Conservation (phyloP, 2,113 vertebrate genomes). For the Phoxinus phoxinus region DNA sequence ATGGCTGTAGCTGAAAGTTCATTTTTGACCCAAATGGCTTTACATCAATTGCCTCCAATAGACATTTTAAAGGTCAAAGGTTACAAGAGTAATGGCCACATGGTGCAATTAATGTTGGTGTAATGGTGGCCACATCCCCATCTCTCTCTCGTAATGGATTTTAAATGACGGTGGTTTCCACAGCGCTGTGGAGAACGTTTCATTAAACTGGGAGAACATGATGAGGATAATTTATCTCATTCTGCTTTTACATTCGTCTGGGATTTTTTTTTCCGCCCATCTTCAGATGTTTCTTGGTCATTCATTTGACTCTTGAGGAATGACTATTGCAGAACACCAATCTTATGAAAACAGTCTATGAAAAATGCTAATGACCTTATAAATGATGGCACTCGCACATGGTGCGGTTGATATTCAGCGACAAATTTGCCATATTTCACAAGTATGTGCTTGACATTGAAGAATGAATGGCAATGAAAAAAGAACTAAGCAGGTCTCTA, state of each 20-base stretch:
- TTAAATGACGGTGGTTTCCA: constrained; percentile 70
- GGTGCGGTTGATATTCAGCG: neutral
- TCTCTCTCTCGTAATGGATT: constrained; percentile 69
- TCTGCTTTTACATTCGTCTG: constrained; percentile 29
- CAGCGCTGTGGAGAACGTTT: constrained; percentile 66
- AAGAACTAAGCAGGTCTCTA: constrained; percentile 2
- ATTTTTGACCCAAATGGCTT: constrained; percentile 52
- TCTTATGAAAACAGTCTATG: constrained; percentile 35
- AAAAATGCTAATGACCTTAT: constrained; percentile 24
- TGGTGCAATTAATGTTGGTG: constrained; percentile 68
- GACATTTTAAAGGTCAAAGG: constrained; percentile 68
- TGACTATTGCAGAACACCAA: constrained; percentile 11
- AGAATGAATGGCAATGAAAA: neutral
- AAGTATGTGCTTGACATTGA: constrained; percentile 19
- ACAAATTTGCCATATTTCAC: neutral
- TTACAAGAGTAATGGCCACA: constrained; percentile 64
- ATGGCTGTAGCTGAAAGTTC: constrained; percentile 40
- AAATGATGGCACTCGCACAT: constrained; percentile 3
- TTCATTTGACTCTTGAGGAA: constrained; percentile 31
- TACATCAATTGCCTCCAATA: constrained; percentile 49
- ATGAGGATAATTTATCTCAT: constrained; percentile 68
- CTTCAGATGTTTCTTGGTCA: constrained; percentile 38
- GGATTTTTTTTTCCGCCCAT: constrained; percentile 15
- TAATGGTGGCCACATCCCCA: constrained; percentile 67
- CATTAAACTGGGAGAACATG: constrained; percentile 66